Evolutionary conservation across 2,113 vertebrate species (phyloP), one percentile per base, ranked within the genome.

Genomic region (Aythya baeri): DNA sequence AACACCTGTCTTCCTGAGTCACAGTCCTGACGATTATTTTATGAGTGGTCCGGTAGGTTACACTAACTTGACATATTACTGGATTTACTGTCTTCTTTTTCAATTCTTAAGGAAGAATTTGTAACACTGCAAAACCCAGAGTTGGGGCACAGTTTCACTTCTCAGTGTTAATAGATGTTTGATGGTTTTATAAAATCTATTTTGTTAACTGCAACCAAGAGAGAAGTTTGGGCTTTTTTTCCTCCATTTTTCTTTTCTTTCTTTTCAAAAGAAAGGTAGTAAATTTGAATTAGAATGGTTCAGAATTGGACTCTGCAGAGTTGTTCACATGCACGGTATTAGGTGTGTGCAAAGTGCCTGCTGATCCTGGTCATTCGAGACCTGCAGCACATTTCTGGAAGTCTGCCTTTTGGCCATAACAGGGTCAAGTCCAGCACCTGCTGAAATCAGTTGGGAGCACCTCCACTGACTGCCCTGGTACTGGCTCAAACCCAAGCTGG

Each of bases 271-370:
- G 83, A 86, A 95, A 94, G 62, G 87, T 67, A 87, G 77, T 91
- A 91, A 95, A 96, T 89, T 83, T 79, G 81, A 91, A 76, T 66
- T 41, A 82, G 81, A 89, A 71, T 87, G 70, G 80, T 66, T 93
- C 77, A 89, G 83, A 93, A 89, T 2, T 62, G 36, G 78, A 75
- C 84, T 94, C 86, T 41, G 50, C 43, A 55, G 80, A 83, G 44
- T 55, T 89, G 44, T 74, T 83, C 63, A 71, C 44, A 38, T 12
- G 58, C 62, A 76, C 2, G 65, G 41, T 2, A 26, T 36, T 43
- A 89, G 27, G 50, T 50, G 71, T 18, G 62, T 3, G 6, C 57
- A 65, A 70, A 72, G 34, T 11, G 49, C 44, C 61, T 26, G 66
- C 58, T 79, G 80, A 54, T 79, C 20, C 43, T 31, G 4, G 16